A percentile compares a stretch with the other conserved stretches of the same genome.
Evolutionary conservation across 2,797 vertebrate species (phyloP).

Genomic region (Dendrocincla tyrannina): DNA sequence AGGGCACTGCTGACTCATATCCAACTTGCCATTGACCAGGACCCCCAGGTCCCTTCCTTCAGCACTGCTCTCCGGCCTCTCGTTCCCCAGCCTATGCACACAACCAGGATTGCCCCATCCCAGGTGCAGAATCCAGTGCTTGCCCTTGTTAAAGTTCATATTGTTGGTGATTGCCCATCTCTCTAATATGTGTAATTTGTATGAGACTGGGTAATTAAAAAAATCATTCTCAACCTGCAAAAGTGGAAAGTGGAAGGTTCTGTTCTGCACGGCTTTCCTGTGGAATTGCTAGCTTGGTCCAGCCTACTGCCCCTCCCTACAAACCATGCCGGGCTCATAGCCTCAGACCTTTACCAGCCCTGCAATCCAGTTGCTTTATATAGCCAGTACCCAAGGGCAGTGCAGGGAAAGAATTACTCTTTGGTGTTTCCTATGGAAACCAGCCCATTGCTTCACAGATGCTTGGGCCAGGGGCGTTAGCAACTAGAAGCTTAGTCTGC

Average conservation of each 20-base stretch:
- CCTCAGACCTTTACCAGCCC: neutral
- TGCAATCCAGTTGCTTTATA: neutral
- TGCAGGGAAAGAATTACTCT: neutral
- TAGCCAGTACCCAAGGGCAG: neutral
- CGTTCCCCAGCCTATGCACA: neutral
- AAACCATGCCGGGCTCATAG: neutral
- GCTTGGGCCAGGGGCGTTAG: neutral
- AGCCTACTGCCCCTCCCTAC: neutral
- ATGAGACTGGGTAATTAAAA: neutral
- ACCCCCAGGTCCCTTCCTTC: neutral
- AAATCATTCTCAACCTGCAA: neutral
- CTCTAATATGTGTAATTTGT: neutral
- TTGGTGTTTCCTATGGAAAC: neutral
- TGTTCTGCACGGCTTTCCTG: neutral
- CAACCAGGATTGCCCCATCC: rapidly evolving
- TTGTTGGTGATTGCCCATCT: rapidly evolving
- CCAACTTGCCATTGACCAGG: neutral
- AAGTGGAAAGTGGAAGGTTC: neutral
- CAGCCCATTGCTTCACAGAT: neutral
- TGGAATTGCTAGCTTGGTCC: neutral
- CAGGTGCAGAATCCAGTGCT: rapidly evolving
- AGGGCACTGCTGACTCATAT: neutral
- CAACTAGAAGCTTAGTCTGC: neutral
- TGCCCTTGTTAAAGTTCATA: rapidly evolving
- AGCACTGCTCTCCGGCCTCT: neutral